Conservation (phyloP, 1,140 invertebrate genomes). For the Musca vetustissima region DNA sequence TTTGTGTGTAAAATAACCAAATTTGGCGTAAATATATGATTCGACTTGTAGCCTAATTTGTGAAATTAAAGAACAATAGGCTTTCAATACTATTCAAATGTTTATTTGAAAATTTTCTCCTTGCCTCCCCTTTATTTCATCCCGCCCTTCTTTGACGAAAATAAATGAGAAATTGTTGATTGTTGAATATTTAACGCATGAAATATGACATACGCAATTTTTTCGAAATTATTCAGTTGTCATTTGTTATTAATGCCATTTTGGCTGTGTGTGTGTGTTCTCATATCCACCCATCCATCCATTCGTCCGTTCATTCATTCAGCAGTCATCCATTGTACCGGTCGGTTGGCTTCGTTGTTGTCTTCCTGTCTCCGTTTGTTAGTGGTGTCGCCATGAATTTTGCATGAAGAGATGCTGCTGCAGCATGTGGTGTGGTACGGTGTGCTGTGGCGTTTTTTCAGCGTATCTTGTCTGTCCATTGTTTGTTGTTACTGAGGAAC, state of each 20-base stretch:
- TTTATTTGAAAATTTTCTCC: too few species aligned
- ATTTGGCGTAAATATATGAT: too few species aligned
- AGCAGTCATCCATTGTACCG: background rate
- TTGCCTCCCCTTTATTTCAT: too few species aligned
- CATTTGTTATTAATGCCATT: conserved; percentile 38
- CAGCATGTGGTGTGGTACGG: conserved; percentile 1
- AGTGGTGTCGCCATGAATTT: background rate
- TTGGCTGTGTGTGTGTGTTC: conserved; percentile 2
- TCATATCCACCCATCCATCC: background rate
- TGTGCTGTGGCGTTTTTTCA: background rate
- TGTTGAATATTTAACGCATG: conserved; percentile 28
- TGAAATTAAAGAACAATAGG: too few species aligned
- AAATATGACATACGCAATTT: conserved; percentile 34
- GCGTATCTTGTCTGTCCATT: too few species aligned
- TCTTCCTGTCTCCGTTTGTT: conserved; percentile 5
- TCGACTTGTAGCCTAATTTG: too few species aligned
- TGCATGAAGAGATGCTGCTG: background rate
- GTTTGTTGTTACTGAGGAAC: too few species aligned
- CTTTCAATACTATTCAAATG: too few species aligned
- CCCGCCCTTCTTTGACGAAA: too few species aligned
- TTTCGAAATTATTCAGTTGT: conserved; percentile 41
- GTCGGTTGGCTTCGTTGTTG: background rate
- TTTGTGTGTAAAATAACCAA: too few species aligned
- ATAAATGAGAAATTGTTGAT: conserved; percentile 22
- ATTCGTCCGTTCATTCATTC: background rate